Base-by-base conservation (phyloP, 1,140 invertebrate genomes). In the Drosophila truncata region DNA sequence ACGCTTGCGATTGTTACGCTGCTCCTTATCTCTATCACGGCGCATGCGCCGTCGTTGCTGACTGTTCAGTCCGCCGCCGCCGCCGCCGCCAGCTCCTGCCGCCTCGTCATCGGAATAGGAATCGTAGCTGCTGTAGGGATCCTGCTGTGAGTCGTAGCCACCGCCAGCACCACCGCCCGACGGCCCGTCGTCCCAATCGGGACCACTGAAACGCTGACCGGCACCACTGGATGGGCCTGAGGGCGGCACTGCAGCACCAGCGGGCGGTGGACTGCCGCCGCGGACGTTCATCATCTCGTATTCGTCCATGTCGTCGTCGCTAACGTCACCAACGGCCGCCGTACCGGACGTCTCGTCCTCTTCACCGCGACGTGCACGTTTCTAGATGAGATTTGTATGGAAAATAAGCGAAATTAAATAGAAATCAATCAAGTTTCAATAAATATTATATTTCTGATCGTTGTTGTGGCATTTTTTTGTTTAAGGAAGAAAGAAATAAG, bases 251-350 rank as follows among this genome's bases (percentile, higher is more conserved):
- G 76, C 35, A 76, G 83, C 37, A 20, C 69, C 62, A 86, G 91
- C 52, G 86, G 91, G 93, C 31, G 94, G 94, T 10, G 95, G 95
- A 54, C 95, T 95, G 35, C 96, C 96, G 52, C 96, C 96, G 42
- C 96, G 94, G 8, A 97, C 94, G 91, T 96, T 96, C 82, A 97
- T 93, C 95, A 96, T 96, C 88, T 97, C 96, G 78, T 95, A 96
- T 82, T 97, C 94, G n/a, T 92, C 91, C 72, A 87, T 69, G 10
- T 92, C 91, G 23, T 81, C 74, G 25, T 85, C 83, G 44, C 44
- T 70, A 7, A 10, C 59, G 27, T 63, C 61, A 27, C 31, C 80
- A 16, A 18, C 33, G 0, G 52, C 77, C n/a, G 14, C 29, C 2
- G 62, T 52, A 2, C 70, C 67, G 44, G 49, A 50, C 1, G 50